Evolutionary conservation across 1,140 invertebrate species (phyloP), one percentile per base, ranked within the genome.

Genomic region (Zophobas morio): DNA sequence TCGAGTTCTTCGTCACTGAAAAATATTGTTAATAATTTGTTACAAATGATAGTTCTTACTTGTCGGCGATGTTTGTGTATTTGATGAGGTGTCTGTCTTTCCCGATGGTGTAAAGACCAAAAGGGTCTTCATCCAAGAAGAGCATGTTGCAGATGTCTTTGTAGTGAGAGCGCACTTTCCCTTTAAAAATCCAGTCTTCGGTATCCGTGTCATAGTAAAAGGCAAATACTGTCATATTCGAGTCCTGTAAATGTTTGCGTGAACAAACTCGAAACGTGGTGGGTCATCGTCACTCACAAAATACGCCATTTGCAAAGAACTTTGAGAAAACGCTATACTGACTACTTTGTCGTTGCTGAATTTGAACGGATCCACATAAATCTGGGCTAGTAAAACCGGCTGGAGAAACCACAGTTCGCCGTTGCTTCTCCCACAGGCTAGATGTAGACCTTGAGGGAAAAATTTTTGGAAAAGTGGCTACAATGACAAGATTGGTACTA

Each of bases 41-140:
- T 72, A 32, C 6, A 63, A 42, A 42, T 32, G 33, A 72, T 0
- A 20, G 20, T 20, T 20, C 20, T 20, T 66, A 53, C 60, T 63
- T 46, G 8, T 76, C 20, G 40, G 79, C 74, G 33, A 74, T 40
- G 37, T 81, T 79, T 34, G 80, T 81, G 42, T 94, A 95, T 85
- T 93, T 92, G 8, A 93, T 89, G 85, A 94, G 83, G n/a, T 88
- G 83, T n/a, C 88, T 79, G 80, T 93, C 92, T 37, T 86, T 82
- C 1, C 90, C 91, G n/a, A 93, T 80, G 0, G 91, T 90, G 35
- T 90, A 84, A 0, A 93, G 81, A 34, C 88, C 46, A n/a, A 74
- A 76, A 20, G 37, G 70, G 4, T 66, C 84, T 60, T 83, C 81
- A 0, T 81, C 47, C 1, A 86, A 72, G 78, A 92, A 93, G 60